Evolutionary conservation across 35 echinoderm and acorn worm species (phyloP).

Genomic region (Heliocidaris tuberculata): DNA sequence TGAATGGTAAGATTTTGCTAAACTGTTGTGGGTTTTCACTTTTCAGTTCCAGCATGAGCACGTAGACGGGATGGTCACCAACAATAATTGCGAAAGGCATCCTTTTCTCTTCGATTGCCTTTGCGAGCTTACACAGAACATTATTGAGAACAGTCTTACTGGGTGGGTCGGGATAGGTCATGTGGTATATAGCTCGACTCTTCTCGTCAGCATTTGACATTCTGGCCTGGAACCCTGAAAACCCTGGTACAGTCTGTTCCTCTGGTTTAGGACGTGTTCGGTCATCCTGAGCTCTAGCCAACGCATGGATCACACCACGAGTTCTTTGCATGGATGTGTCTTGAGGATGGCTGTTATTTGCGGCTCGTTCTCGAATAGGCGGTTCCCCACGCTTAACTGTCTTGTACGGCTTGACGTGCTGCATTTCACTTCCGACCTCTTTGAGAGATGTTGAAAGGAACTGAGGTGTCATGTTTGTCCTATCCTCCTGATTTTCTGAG

Average conservation of each 20-base stretch:
- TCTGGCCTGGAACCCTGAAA: conserved; percentile 58
- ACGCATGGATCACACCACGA: conserved; percentile 68
- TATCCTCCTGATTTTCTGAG: no score
- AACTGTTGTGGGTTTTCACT: conserved; percentile 54
- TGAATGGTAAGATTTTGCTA: conserved; percentile 50
- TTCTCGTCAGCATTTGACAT: conserved; percentile 40
- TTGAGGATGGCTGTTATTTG: background rate
- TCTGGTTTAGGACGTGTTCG: conserved; percentile 59
- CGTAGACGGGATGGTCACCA: conserved; percentile 59
- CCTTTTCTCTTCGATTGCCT: conserved; percentile 48
- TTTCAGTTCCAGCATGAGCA: conserved; percentile 47
- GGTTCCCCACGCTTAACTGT: no score
- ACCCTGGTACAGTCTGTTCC: conserved; percentile 61
- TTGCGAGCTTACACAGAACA: conserved; percentile 51
- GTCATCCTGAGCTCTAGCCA: conserved; percentile 55
- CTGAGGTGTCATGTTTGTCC: no score
- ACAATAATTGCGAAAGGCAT: conserved; percentile 59
- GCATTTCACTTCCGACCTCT: no score
- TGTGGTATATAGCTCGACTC: conserved; percentile 58
- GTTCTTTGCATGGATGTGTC: conserved; percentile 62
- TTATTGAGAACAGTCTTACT: conserved; percentile 57
- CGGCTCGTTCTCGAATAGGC: background rate
- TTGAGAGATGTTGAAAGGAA: no score
- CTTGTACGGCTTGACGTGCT: no score
- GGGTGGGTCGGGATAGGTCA: conserved; percentile 57